Base-by-base conservation (phyloP, 2,888 invertebrate species). In the Euphydryas editha region DNA sequence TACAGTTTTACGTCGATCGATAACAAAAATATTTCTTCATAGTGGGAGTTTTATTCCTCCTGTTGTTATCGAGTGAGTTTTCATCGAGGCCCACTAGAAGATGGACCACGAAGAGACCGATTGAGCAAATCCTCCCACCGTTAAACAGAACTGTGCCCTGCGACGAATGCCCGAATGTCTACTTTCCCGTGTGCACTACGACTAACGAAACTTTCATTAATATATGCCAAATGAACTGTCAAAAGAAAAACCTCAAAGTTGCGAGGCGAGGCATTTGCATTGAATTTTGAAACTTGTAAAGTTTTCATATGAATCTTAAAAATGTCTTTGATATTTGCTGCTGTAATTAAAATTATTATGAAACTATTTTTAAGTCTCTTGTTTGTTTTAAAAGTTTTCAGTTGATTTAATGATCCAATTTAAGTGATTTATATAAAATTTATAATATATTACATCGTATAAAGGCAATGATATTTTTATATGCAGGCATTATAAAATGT, bases 141-240 rank as follows among this genome's bases (percentile, higher is more conserved):
- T n/a, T 76, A 18, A 67, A 73, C 57, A 62, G 51, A 55, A 70
- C 68, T 10, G 36, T 68, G 20, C 49, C 67, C 15, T 80, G 80
- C 59, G n/a, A 30, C 0, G 5, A 68, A 2, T 78, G 80, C 20
- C 80, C 78, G 0, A 73, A 76, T 46, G 76, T 77, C 0, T 81
- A 81, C 21, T 74, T 81, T n/a, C 81, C 81, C 0, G 72, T 81
- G 11, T 81, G 81, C 56, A 72, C 77, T 0, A 75, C 72, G 0
- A 61, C 69, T 0, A 76, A 80, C 18, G 63, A 69, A 59, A 78
- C 78, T 0, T 81, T 74, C n/a, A 67, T 76, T 18, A 80, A 80
- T 55, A 36, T 72, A 11, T 80, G 80, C 54, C 63, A 69, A 20
- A 77, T 79, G 62, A 68, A 68, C 13, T 80, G 80, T 51, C 64